Conservation (phyloP, 2,113 vertebrate species). For the Oncorhynchus mykiss region DNA sequence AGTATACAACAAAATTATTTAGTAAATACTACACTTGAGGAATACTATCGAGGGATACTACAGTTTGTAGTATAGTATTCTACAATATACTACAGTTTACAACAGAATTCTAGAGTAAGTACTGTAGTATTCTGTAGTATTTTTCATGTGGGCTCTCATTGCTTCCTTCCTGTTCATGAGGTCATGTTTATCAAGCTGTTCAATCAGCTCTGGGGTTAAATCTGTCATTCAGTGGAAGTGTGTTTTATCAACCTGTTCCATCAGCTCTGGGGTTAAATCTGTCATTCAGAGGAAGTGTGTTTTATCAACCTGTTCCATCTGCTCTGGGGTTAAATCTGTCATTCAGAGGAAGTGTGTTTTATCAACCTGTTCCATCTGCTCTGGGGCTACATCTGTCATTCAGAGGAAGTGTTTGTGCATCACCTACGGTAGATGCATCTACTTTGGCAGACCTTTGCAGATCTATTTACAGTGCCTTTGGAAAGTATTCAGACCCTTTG, state of each 20-base stretch:
- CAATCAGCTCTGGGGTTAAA: slow-evolving; percentile 30
- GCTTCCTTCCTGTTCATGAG: background rate
- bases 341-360: background rate
- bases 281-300: background rate
- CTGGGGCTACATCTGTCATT: slow-evolving; percentile 2
- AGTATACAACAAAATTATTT: no score
- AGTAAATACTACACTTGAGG: no score
- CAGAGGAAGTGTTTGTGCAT: slow-evolving; percentile 19
- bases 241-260: slow-evolving; percentile 8
- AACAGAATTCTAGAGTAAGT: no score
- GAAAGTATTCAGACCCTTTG: no score
- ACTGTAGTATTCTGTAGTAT: no score
- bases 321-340: no score
- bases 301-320: no score
- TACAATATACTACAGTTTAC: no score
- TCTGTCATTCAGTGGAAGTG: background rate
- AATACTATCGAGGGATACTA: no score
- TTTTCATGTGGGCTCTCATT: background rate
- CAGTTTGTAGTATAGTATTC: no score
- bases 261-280: slow-evolving; percentile 28
- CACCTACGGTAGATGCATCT: background rate
- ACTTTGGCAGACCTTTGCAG: background rate
- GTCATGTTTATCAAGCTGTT: slow-evolving; percentile 1
- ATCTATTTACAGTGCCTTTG: background rate
- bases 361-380: slow-evolving; percentile 31